Percentiles rank a stretch among this genome's conserved stretches.
phyloP scores from a whole-genome alignment of 2,113 vertebrate genomes.

The Sylvia atricapilla region DNA sequence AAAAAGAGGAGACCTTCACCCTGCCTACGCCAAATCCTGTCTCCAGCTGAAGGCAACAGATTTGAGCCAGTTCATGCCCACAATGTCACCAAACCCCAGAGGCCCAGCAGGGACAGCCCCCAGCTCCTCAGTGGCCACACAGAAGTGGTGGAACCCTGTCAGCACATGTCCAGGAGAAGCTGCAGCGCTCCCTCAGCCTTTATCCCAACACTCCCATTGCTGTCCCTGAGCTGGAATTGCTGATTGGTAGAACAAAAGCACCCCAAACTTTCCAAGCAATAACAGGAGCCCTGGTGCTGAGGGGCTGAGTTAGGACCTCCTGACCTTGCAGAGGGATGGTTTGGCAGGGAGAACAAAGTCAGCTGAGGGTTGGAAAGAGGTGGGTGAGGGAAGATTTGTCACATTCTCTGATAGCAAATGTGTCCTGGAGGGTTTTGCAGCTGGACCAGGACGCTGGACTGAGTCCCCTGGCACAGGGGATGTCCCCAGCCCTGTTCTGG shows the following conservation, averaged over 20 bases:
- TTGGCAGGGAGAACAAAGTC: background rate
- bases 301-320: background rate
- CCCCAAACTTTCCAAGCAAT: background rate
- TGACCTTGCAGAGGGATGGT: background rate
- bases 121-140: fast-evolving
- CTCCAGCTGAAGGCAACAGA: background rate
- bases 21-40: background rate
- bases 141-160: background rate
- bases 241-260: background rate
- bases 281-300: fast-evolving
- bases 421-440: background rate
- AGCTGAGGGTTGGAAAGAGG: background rate
- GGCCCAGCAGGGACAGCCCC: background rate
- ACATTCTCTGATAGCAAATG: fast-evolving
- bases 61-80: background rate
- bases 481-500: fast-evolving
- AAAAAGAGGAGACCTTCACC: background rate
- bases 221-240: background rate
- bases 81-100: fast-evolving
- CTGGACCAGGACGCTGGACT: background rate
- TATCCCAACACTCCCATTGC: fast-evolving
- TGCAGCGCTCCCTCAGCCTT: background rate
- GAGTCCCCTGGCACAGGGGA: background rate
- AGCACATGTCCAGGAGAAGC: background rate
- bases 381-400: background rate